Conservation (phyloP, 2,797 vertebrate genomes). For the Lophius americanus region DNA sequence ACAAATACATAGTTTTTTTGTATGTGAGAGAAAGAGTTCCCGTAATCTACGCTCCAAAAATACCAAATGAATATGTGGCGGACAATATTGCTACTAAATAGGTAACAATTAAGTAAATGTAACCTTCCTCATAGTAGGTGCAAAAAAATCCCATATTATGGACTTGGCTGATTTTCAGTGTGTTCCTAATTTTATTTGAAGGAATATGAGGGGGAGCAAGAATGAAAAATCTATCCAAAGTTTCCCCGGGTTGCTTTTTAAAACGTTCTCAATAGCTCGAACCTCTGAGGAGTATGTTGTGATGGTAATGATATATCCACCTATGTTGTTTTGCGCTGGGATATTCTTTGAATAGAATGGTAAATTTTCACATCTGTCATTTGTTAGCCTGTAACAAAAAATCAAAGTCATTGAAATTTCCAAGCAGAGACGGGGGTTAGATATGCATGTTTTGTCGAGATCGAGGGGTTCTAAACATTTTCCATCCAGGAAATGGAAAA, state of each 20-base stretch:
- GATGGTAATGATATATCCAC: conserved; percentile 25
- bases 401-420: conserved; percentile 49
- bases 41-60: no score
- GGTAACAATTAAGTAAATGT: no score
- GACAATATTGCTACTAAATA: no score
- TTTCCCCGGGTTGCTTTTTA: neutral
- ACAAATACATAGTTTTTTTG: no score
- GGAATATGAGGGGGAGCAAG: conserved; percentile 9
- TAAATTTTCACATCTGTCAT: conserved; percentile 64
- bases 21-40: no score
- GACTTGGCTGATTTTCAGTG: neutral
- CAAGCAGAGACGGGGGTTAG: conserved; percentile 43
- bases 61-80: no score
- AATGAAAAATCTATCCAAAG: conserved; percentile 2
- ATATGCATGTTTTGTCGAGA: conserved; percentile 43
- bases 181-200: neutral
- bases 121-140: no score
- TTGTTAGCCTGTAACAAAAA: conserved; percentile 54
- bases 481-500: conserved; percentile 27
- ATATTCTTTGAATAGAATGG: conserved; percentile 36
- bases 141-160: no score
- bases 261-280: conserved; percentile 22
- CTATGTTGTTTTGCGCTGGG: conserved; percentile 4
- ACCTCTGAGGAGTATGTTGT: conserved; percentile 21
- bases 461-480: conserved; percentile 46